Evolutionary conservation across 2,888 invertebrate genomes (phyloP).

Genomic region (Vesta saturnalis): DNA sequence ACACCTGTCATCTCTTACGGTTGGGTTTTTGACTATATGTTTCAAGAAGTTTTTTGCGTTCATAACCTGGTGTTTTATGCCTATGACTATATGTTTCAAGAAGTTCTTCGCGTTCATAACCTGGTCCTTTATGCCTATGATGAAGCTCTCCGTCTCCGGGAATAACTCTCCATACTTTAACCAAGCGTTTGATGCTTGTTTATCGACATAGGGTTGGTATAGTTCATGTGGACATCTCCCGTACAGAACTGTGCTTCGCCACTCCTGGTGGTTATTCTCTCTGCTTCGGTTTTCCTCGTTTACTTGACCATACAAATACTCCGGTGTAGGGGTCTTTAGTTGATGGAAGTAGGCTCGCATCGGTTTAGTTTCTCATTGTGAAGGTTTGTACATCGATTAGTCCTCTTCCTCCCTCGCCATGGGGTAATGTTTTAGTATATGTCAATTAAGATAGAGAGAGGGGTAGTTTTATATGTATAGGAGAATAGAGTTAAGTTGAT

Average conservation of each 20-base stretch:
- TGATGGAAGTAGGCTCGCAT: background rate
- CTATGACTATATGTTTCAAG: too few relatives aligned
- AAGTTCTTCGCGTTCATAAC: too few relatives aligned
- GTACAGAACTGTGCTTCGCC: background rate
- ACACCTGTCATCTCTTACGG: background rate
- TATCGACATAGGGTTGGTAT: background rate
- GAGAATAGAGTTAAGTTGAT: too few relatives aligned
- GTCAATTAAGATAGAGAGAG: too few relatives aligned
- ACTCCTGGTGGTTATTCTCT: background rate
- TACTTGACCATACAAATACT: background rate
- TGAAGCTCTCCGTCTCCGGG: background rate
- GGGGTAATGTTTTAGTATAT: too few relatives aligned
- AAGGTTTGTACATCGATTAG: too few relatives aligned
- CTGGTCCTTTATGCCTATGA: too few relatives aligned
- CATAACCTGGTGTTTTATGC: too few relatives aligned
- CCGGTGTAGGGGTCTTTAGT: background rate
- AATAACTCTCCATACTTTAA: background rate
- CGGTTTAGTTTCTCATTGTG: background rate
- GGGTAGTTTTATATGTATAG: too few relatives aligned
- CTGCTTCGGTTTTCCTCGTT: background rate
- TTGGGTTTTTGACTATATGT: background rate
- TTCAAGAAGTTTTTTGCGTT: background rate
- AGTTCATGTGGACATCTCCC: background rate
- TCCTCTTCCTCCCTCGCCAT: too few relatives aligned
- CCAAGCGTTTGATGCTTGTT: background rate